These are phyloP conservation scores for Lepus europaeus DNA, from an alignment of 2,113 vertebrate genomes.

Conservation along the genomic window DNA sequence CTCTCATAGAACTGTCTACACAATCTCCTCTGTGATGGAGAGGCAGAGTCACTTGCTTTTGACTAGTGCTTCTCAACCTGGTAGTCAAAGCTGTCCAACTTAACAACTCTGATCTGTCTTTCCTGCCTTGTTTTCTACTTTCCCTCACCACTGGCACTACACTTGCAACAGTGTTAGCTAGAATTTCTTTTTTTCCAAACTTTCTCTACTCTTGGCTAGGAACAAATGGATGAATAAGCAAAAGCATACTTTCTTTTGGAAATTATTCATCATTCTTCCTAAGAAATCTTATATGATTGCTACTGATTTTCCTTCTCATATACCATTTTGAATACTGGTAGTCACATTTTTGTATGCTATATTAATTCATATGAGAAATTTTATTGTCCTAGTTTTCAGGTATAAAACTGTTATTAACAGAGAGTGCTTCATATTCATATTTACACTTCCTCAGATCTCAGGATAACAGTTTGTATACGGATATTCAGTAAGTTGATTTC, in stretches of 20 bases:
- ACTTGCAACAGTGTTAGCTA: background rate
- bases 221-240: background rate
- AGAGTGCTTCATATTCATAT: background rate
- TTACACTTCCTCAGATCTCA: background rate
- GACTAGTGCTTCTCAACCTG: background rate
- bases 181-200: background rate
- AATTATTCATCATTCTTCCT: background rate
- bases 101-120: background rate
- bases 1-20: background rate
- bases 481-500: conserved; percentile 26
- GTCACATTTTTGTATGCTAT: background rate
- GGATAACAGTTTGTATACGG: background rate
- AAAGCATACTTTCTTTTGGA: background rate
- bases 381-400: background rate
- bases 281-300: background rate
- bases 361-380: background rate
- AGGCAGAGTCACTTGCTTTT: background rate
- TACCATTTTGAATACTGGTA: background rate
- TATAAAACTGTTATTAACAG: background rate
- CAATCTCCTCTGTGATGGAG: background rate
- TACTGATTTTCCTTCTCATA: background rate
- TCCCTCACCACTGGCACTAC: background rate
- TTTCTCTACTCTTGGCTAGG: background rate
- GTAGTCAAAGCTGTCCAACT: background rate
- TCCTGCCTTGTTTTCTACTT: background rate